Base-by-base conservation (phyloP, 1,140 invertebrate genomes). In the Brachionus paranguensis region DNA sequence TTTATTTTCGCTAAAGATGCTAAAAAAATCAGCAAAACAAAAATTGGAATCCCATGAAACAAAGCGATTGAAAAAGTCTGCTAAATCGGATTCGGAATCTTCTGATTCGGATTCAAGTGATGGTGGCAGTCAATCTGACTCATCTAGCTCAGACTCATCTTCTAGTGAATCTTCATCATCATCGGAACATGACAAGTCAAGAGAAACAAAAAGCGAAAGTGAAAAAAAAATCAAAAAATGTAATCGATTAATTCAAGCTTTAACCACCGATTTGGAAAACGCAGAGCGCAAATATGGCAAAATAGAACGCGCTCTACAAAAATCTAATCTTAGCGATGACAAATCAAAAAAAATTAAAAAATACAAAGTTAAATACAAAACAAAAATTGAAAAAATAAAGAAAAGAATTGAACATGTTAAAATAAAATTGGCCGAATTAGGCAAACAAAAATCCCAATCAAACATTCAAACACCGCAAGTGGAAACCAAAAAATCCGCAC, bases 331-430 rank as follows among this genome's bases (percentile, higher is more conserved):
- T 10, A 20, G 60, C 12, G 43, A 64, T 33, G 78, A 81, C 3
- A 68, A 81, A 60, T 41, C 43, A 8, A 68, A 47, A 64, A 81
- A 81, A 81, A 60, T 81, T 14, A 68, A 60, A 81, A 60, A 45
- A 81, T 68, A 64, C 78, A 68, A 68, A 60, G 8, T 12, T 0
- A 60, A 81, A 64, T 60, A 81, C 24, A 50, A 81, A 81, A 4
- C 14, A 7, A 81, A 81, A 81, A 60, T 41, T 11, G 60, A 81
- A 3, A 81, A 60, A 5, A 50, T 81, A 17, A 81, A 81, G 27
- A 81, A 60, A 47, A 8, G 20, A 11, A 47, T 29, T 14, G 72
- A 76, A 20, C 17, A 17, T 20, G 41, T 50, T 7, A 76, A 76
- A 50, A 24, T 27, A 4, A 76, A 76, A 76, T n/a, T 76, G 14